Percentiles rank a stretch among this genome's conserved stretches.
Evolutionary conservation across 2,113 vertebrate genomes (phyloP).

Genomic region (Podarcis cretensis): DNA sequence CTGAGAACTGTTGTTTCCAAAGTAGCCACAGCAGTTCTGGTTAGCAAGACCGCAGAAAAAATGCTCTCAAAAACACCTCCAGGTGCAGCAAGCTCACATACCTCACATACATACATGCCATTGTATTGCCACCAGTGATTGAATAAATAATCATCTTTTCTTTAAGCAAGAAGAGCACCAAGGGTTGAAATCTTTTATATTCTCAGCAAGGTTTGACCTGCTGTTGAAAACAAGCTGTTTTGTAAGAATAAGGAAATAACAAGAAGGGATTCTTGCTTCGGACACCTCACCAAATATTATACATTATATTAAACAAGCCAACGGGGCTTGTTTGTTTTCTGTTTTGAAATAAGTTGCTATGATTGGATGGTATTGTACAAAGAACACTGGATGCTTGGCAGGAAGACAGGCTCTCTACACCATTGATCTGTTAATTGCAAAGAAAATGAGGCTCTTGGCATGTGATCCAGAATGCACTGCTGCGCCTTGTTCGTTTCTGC

Average conservation of each 20-base stretch:
- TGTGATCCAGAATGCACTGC: not conserved
- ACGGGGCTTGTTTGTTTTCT: fast-evolving
- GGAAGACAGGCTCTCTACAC: fast-evolving
- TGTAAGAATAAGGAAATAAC: slow-evolving; percentile 51
- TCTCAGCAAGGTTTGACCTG: slow-evolving; percentile 8
- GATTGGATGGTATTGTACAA: not conserved
- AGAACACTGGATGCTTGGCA: not conserved
- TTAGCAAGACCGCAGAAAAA: too few species aligned
- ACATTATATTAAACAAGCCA: too few species aligned
- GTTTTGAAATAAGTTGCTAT: not conserved
- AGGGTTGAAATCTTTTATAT: not conserved
- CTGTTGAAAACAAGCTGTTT: slow-evolving; percentile 13
- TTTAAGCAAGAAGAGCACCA: not conserved
- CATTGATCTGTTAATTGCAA: not conserved
- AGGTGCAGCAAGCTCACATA: too few species aligned
- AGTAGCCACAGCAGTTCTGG: too few species aligned
- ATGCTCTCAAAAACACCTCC: too few species aligned
- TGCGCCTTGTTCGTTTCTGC: not conserved
- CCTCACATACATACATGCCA: too few species aligned
- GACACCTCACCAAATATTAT: slow-evolving; percentile 12
- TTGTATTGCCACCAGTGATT: not conserved
- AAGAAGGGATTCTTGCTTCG: slow-evolving; percentile 34
- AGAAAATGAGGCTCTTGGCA: not conserved
- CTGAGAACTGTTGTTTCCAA: too few species aligned
- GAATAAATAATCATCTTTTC: not conserved